Base-by-base conservation (phyloP, 2,888 invertebrate genomes). In the Keiferia lycopersicella region DNA sequence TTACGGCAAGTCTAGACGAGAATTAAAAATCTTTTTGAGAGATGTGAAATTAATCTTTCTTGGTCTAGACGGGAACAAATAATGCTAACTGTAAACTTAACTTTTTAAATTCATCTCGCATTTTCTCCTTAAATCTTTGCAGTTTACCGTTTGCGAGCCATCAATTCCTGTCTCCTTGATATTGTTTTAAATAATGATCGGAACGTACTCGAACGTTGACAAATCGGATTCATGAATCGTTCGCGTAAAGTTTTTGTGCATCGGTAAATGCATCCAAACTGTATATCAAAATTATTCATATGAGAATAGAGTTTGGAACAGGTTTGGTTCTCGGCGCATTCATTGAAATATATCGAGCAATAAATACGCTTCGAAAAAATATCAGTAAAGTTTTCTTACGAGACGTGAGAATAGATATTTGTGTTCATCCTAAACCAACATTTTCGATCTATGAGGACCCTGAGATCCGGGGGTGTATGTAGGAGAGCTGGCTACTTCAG, bases 371-470 rank as follows among this genome's bases (percentile, higher is more conserved):
- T 16, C 34, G 7, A 57, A 30, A 57, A 34, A 34, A 18, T 34
- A 30, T 38, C 8, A n/a, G 56, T 30, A 56, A 56, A 10, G 7
- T 0, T 30, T 30, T 57, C 34, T 30, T 34, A 57, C 8, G 30
- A n/a, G 26, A 57, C 18, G 16, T 34, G 18, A 34, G 14, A 34
- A 30, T n/a, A n/a, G n/a, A n/a, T 61, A 53, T 62, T 62, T 39
- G 50, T 20, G 20, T 1, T 14, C n/a, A 12, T 39, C 62, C 62
- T 62, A 62, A 62, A 62, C 62, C n/a, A 62, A 62, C 62, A 62
- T 34, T 3, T 10, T 30, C 2, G 8, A 11, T 16, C 11, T 34
- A 11, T 1, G 30, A 12, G 22, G 45, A 4, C n/a, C n/a, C 45
- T 45, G 45, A 45, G 16, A 45, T 6, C n/a, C 45, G 45, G 41